phyloP scores from a whole-genome alignment of 2,113 vertebrate genomes.

The Actinemys pallida region DNA sequence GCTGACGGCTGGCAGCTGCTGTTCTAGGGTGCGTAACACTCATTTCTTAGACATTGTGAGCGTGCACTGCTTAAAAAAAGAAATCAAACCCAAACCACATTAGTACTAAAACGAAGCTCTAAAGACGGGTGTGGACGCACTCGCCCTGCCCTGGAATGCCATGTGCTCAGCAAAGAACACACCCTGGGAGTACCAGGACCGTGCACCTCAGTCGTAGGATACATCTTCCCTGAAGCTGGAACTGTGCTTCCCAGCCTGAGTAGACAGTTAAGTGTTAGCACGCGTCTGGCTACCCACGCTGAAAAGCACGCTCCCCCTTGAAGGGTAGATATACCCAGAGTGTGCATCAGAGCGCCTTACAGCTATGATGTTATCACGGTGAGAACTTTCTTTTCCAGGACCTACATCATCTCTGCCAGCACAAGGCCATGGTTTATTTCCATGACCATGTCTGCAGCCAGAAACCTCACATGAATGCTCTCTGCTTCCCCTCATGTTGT shows the following conservation, averaged over 20 bases:
- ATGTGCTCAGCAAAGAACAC: constrained; percentile 5
- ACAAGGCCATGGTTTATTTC: not conserved
- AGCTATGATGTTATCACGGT: constrained; percentile 37
- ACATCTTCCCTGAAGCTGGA: not conserved
- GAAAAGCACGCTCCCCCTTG: not conserved
- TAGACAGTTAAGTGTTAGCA: not conserved
- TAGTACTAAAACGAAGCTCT: constrained; percentile 40
- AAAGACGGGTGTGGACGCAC: constrained; percentile 64
- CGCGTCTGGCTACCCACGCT: not conserved
- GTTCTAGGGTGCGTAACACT: not conserved
- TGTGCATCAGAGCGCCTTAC: constrained; percentile 58
- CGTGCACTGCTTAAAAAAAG: constrained; percentile 21
- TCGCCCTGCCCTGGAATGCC: constrained; percentile 33
- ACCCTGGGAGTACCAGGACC: constrained; percentile 68
- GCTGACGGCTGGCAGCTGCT: rapidly evolving
- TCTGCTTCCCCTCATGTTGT: not conserved
- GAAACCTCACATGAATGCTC: constrained; percentile 7
- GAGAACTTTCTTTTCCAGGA: constrained; percentile 30
- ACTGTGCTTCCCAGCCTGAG: too few relatives aligned
- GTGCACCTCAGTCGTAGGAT: not conserved
- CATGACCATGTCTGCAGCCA: constrained; percentile 20
- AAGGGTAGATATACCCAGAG: not conserved
- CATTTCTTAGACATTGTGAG: not conserved
- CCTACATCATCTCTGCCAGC: constrained; percentile 43
- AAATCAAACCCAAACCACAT: not conserved